Base-by-base conservation (phyloP, 2,113 vertebrate species). In the Platichthys stellatus region DNA sequence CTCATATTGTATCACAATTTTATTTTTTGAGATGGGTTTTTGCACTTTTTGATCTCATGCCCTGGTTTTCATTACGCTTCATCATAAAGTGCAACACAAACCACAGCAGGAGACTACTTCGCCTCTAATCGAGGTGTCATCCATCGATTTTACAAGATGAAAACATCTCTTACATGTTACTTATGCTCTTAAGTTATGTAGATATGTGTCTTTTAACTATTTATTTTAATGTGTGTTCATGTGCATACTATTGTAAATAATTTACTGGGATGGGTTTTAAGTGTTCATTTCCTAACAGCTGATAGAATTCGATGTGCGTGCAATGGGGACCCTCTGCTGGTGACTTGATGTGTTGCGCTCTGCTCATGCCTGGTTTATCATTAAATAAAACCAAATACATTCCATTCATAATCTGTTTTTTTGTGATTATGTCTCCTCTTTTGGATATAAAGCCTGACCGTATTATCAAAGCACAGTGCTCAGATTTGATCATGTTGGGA, bases 151-250 rank as follows among this genome's bases (percentile, higher is more conserved):
- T 54, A 68, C 47, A 58, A 81, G 78, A 85, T 57, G 57, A 82
- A 90, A 88, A 75, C 72, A 78, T 70, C n/a, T 67, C 64, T 60
- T 71, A 74, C 70, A 72, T 84, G 58, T 81, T 82, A 60, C 60
- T 38, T 72, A 84, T 94, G 92, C 95, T 95, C 94, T 94, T 94
- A 94, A 94, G 94, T 95, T 96, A 91, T 96, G 95, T 95, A 88
- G 71, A 90, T 90, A 91, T 86, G 69, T 89, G 73, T 77, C 72
- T 86, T 80, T 93, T 31, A 74, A 83, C 82, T 98, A 99, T 99
- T 99, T 99, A 99, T 98, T 98, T 95, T 82, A 89, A 90, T 94
- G 93, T 93, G 91, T 93, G 94, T 95, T 95, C 89, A 94, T 93
- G 82, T 95, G 94, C 93, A 96, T 94, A 85, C 63, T 82, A 88